Base-by-base conservation (phyloP, 2,113 vertebrate genomes). In the Bothrops jararaca region DNA sequence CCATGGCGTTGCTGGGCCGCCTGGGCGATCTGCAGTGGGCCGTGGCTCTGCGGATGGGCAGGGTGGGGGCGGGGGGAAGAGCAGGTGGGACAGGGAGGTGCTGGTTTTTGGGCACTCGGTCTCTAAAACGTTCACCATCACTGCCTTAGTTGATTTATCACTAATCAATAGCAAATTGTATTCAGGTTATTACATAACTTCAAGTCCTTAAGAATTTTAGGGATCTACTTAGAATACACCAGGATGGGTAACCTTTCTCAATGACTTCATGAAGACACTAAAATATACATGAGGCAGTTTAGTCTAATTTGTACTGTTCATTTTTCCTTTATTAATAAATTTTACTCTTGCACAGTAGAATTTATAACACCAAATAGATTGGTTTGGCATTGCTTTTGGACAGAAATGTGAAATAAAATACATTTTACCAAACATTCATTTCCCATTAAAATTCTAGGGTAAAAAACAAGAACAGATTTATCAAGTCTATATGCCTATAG, bases 381-480 rank as follows among this genome's bases (percentile, higher is more conserved):
- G 95, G 95, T 95, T 95, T 93, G 95, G 94, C 94, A 95, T 95
- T 91, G 86, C 42, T 92, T 34, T n/a, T 92, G 91, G 86, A 34
- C 7, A 60, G 50, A 95, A 95, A 42, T 92, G 92, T 54, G 94
- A 93, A 69, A 85, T 89, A 91, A 92, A 91, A 45, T 29, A 91
- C 54, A 42, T 94, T 96, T 96, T 96, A 96, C 94, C 95, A 94
- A 96, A 96, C 94, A 91, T 95, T 94, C 95, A 95, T 96, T 97
- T 96, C 95, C 96, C 95, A 29, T 54, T 89, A 69, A 92, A 89
- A 52, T 94, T 95, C 95, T 92, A 88, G 95, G 80, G 92, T 92
- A 64, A 93, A 86, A 50, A 90, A 53, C 93, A 69, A 94, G 57
- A 50, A 89, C 58, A 93, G 90, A 96, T 96, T 93, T 92, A 95